Percentiles rank a stretch among this genome's conserved stretches.
Conservation (phyloP, 2,113 vertebrate species). For the Ceyx melanurus region DNA sequence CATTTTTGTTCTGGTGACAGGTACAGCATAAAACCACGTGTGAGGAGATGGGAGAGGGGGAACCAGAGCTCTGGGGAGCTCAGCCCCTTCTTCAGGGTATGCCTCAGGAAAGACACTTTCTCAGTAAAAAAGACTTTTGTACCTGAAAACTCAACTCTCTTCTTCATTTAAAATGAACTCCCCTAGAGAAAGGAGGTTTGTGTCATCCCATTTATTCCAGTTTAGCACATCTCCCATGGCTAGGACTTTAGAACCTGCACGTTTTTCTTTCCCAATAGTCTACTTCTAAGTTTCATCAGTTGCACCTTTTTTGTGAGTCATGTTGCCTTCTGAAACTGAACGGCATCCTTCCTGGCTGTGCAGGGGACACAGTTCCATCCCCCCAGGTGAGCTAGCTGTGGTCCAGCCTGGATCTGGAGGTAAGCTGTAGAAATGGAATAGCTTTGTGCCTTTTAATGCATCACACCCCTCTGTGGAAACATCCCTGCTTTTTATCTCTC, state of each 20-base stretch:
- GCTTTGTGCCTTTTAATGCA: neutral
- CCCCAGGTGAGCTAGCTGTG: neutral
- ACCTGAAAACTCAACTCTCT: neutral
- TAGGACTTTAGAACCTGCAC: neutral
- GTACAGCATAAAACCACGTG: rapidly evolving
- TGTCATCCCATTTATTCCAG: no score
- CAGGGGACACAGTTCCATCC: rapidly evolving
- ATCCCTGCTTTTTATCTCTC: neutral
- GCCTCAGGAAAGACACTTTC: neutral
- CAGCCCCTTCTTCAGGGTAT: neutral
- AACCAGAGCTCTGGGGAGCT: neutral
- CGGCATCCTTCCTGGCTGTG: neutral
- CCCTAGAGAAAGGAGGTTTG: neutral
- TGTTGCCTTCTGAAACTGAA: neutral
- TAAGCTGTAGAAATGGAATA: neutral
- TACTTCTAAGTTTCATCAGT: neutral
- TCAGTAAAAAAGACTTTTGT: neutral
- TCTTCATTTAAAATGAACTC: neutral
- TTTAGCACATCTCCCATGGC: no score
- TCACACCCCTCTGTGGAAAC: neutral
- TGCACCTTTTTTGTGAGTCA: rapidly evolving
- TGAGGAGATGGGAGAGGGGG: neutral
- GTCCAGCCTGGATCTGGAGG: neutral
- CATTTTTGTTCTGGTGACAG: neutral
- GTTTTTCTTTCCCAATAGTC: neutral